A percentile compares a stretch with the other conserved stretches of the same genome.
phyloP scores from a whole-genome alignment of 1,140 invertebrate genomes.

The Pomphorhynchus laevis region DNA sequence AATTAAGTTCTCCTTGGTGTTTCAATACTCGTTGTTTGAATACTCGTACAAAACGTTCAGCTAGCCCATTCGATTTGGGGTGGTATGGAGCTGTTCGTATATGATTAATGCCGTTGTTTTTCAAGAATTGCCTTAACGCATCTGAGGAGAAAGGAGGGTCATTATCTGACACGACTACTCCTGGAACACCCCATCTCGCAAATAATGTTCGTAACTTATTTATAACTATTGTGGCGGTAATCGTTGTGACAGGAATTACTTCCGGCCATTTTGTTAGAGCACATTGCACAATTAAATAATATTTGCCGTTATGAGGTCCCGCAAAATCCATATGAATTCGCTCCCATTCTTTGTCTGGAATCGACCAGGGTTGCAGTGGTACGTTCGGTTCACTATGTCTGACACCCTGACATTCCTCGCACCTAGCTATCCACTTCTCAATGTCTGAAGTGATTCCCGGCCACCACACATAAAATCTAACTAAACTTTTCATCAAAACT shows the following conservation, averaged over 20 bases:
- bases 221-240: conserved; percentile 10
- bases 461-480: too few relatives aligned
- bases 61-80: conserved; percentile 13
- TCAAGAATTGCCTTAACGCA: conserved; percentile 14
- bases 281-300: conserved; percentile 20
- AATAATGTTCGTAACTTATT: conserved; percentile 7
- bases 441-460: too few relatives aligned
- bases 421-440: too few relatives aligned
- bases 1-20: too few relatives aligned
- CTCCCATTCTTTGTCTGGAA: conserved; percentile 17
- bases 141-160: conserved; percentile 15
- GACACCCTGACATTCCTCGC: too few relatives aligned
- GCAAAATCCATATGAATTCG: conserved; percentile 23
- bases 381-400: too few relatives aligned
- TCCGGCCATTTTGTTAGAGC: conserved; percentile 19
- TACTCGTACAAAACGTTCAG: conserved; percentile 8
- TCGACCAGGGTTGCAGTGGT: conserved; percentile 16
- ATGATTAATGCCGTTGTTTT: conserved; percentile 14
- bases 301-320: conserved; percentile 16
- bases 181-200: conserved; percentile 12
- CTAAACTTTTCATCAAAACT: too few relatives aligned
- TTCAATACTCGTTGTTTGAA: too few relatives aligned
- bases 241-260: conserved; percentile 11
- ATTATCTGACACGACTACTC: conserved; percentile 16
- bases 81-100: conserved; percentile 12